Conservation (phyloP, 2,113 vertebrate species). For the Varanus salvator region DNA sequence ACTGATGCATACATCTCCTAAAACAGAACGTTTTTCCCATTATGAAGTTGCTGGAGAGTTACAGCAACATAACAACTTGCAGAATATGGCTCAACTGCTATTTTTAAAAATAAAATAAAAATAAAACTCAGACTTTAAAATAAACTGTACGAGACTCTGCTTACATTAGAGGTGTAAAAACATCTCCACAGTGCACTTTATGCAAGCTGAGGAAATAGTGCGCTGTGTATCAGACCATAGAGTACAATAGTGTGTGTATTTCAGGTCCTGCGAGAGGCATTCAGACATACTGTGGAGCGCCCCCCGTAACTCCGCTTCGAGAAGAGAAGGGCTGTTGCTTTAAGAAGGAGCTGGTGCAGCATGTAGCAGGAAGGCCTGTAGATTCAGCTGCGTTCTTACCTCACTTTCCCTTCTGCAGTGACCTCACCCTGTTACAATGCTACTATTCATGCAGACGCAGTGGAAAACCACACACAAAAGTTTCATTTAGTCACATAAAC, state of each 20-base stretch:
- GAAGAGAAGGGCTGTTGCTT: slow-evolving; percentile 68
- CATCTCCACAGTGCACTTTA: slow-evolving; percentile 67
- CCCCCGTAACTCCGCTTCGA: fast-evolving
- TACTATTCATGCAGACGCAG: slow-evolving; percentile 93
- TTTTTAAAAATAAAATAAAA: slow-evolving; percentile 51
- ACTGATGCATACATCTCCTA: background rate
- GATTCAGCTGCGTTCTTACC: slow-evolving; percentile 94
- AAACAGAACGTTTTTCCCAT: background rate
- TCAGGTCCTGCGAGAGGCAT: slow-evolving; percentile 57
- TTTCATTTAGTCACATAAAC: slow-evolving; percentile 89
- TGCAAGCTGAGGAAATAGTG: slow-evolving; percentile 64
- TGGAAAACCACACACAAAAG: slow-evolving; percentile 87
- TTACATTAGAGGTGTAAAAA: slow-evolving; percentile 64
- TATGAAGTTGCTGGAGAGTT: background rate
- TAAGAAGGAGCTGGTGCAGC: slow-evolving; percentile 77
- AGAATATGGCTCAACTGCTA: slow-evolving; percentile 62
- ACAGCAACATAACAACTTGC: background rate
- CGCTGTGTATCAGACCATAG: slow-evolving; percentile 60
- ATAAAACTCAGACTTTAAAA: slow-evolving; percentile 64
- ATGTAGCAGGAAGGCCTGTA: slow-evolving; percentile 78
- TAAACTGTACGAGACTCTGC: slow-evolving; percentile 66
- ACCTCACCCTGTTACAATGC: slow-evolving; percentile 96
- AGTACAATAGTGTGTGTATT: slow-evolving; percentile 59
- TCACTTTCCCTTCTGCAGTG: slow-evolving; percentile 91
- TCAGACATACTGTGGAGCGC: slow-evolving; percentile 59